Conservation (phyloP, 2,888 invertebrate genomes). For the Lypha dubia region DNA sequence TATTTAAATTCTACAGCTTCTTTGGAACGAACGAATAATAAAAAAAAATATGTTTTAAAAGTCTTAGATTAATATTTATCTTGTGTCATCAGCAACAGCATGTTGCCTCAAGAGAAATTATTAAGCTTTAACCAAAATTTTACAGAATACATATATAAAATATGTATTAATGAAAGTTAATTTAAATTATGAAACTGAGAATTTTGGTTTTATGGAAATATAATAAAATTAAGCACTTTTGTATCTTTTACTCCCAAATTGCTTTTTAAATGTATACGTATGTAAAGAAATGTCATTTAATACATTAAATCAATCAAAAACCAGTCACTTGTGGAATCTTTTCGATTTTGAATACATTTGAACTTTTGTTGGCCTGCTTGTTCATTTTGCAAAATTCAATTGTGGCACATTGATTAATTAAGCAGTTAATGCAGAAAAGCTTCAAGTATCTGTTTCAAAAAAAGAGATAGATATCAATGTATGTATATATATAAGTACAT, state of each 20-base stretch:
- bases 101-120: neutral
- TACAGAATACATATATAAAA: no score
- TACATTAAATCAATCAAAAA: neutral
- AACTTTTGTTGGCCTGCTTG: neutral
- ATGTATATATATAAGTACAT: neutral
- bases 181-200: no score
- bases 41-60: neutral
- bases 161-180: no score
- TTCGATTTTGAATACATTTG: neutral
- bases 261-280: no score
- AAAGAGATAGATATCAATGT: neutral
- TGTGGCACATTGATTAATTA: neutral
- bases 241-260: no score
- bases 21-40: neutral
- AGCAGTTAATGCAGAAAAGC: neutral
- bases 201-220: no score
- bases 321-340: neutral
- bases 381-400: neutral
- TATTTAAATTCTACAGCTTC: neutral
- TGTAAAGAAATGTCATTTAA: no score
- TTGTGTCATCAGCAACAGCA: neutral
- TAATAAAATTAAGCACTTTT: no score
- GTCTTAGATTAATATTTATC: slow-evolving; percentile 1
- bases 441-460: neutral
- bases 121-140: neutral